Percentiles rank a stretch among this genome's conserved stretches.
These are phyloP conservation scores for Coelopa pilipes DNA, from an alignment of 2,888 invertebrate genomes.

Conservation along the genomic window DNA sequence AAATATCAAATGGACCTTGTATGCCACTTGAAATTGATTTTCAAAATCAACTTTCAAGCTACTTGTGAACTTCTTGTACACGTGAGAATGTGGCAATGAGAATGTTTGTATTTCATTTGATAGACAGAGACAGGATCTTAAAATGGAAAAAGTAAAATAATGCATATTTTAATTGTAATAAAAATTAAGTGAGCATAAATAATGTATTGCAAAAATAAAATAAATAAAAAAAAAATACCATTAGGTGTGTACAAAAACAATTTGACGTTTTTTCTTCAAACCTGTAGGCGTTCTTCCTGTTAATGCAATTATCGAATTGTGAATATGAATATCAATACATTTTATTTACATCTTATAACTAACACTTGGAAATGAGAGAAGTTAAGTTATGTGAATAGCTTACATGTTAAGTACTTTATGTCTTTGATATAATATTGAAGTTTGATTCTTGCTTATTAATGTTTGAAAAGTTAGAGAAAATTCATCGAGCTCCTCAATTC, in stretches of 20 bases:
- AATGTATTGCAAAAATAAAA: conserved; percentile 33
- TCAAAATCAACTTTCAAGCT: conserved; percentile 9
- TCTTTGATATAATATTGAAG: conserved; percentile 20
- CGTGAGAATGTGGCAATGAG: no score
- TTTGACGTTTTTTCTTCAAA: background rate
- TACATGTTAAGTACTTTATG: conserved; percentile 17
- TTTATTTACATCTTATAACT: conserved; percentile 35
- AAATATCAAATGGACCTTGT: background rate
- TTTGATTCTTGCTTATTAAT: background rate
- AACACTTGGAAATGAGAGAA: conserved; percentile 15
- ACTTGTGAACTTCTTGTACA: background rate
- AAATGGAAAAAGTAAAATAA: background rate
- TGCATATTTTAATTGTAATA: conserved; percentile 8
- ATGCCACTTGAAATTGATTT: background rate
- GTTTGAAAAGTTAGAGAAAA: background rate
- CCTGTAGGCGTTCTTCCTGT: background rate
- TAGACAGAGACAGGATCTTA: no score
- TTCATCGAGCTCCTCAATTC: conserved; percentile 46
- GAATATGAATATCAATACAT: conserved; percentile 2
- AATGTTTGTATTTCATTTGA: no score
- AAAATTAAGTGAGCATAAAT: conserved; percentile 19
- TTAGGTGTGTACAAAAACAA: conserved; percentile 36
- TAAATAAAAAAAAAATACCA: conserved; percentile 37
- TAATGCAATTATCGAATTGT: background rate
- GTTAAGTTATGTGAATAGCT: conserved; percentile 11